A percentile compares a stretch with the other conserved stretches of the same genome.
These are phyloP conservation scores for Scartelaos histophorus DNA, from an alignment of 2,113 vertebrate species.

Conservation along the genomic window DNA sequence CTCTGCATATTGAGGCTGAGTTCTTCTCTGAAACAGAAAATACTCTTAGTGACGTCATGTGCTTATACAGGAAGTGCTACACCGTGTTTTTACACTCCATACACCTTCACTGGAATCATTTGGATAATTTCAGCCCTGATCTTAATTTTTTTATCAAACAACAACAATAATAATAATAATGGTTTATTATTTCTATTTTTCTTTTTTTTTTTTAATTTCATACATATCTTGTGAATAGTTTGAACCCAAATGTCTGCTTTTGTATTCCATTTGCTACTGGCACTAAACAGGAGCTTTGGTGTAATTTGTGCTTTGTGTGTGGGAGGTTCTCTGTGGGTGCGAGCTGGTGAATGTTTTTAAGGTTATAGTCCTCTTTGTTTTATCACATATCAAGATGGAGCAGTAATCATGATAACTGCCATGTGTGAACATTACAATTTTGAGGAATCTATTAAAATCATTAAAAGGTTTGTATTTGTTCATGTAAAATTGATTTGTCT, in stretches of 20 bases:
- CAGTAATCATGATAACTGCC: not conserved
- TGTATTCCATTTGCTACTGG: not conserved
- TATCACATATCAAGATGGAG: constrained; percentile 6
- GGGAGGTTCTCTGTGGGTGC: constrained; percentile 18
- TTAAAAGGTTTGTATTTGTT: not conserved
- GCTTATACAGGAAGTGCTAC: too few relatives aligned
- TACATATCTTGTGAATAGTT: not conserved
- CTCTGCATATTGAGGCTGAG: too few relatives aligned
- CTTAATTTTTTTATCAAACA: too few relatives aligned
- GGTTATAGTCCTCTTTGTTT: constrained; percentile 21
- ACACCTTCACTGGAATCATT: too few relatives aligned
- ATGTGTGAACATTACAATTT: not conserved
- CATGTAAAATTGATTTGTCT: not conserved
- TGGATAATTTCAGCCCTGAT: too few relatives aligned
- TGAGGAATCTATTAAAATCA: not conserved
- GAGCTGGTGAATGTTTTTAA: constrained; percentile 17
- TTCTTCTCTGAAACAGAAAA: too few relatives aligned
- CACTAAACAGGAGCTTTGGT: constrained; percentile 14
- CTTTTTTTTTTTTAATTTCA: not conserved
- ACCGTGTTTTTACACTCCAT: too few relatives aligned
- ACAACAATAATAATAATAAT: too few relatives aligned
- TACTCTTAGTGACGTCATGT: too few relatives aligned
- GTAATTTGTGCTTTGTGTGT: constrained; percentile 13
- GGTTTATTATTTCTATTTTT: too few relatives aligned
- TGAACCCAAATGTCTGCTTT: not conserved